phyloP scores from a whole-genome alignment of 2,888 invertebrate species.

The Lasioglossum leucozonium region DNA sequence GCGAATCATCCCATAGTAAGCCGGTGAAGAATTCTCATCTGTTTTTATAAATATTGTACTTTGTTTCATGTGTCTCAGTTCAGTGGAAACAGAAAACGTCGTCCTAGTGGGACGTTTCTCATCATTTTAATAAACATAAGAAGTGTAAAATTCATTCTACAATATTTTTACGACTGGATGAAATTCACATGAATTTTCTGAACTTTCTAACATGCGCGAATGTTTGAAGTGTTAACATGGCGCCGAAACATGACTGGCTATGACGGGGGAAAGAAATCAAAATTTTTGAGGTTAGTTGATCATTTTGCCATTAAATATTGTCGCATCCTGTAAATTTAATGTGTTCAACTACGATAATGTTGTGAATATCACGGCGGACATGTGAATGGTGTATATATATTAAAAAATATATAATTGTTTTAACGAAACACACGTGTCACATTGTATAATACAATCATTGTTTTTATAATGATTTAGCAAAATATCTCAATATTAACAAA shows the following conservation, averaged over 20 bases:
- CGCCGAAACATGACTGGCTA: slow-evolving; percentile 80
- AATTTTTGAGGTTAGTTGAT: slow-evolving; percentile 79
- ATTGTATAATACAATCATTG: slow-evolving; percentile 45
- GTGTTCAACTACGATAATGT: slow-evolving; percentile 4
- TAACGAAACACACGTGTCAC: slow-evolving; percentile 51
- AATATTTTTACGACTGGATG: slow-evolving; percentile 39
- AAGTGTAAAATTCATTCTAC: slow-evolving; percentile 26
- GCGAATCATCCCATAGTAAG: slow-evolving; percentile 58
- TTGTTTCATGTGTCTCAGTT: slow-evolving; percentile 47
- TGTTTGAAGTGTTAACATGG: slow-evolving; percentile 81
- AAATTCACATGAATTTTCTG: slow-evolving; percentile 50
- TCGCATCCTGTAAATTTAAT: slow-evolving; percentile 20
- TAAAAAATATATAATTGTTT: slow-evolving; percentile 3
- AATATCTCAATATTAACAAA: slow-evolving; percentile 38
- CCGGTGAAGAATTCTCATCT: slow-evolving; percentile 68
- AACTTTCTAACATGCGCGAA: slow-evolving; percentile 76
- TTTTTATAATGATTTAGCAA: slow-evolving; percentile 52
- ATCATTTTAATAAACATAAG: slow-evolving; percentile 11
- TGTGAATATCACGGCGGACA: slow-evolving; percentile 1
- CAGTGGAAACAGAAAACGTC: slow-evolving; percentile 42
- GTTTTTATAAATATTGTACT: slow-evolving; percentile 74
- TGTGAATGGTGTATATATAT: background rate
- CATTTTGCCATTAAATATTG: slow-evolving; percentile 56
- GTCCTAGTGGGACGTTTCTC: slow-evolving; percentile 27
- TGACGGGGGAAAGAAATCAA: slow-evolving; percentile 73